Conservation (phyloP, 1,140 invertebrate genomes). For the Calosoma granatense region DNA sequence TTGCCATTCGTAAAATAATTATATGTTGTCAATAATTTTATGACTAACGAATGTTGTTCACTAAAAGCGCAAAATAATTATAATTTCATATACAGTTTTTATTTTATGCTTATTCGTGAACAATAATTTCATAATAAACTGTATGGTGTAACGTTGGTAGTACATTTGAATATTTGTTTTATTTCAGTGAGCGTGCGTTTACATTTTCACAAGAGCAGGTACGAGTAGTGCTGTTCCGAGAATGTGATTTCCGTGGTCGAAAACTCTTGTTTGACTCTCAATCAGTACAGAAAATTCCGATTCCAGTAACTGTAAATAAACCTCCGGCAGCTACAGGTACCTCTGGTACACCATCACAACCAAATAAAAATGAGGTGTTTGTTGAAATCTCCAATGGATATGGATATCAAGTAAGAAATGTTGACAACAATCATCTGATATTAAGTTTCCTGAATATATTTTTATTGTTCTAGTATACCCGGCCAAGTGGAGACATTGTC, state of each 20-base stretch:
- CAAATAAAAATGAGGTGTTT: conserved; percentile 27
- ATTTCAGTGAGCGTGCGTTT: conserved; percentile 34
- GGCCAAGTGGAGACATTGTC: conserved; percentile 55
- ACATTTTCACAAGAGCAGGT: conserved; percentile 53
- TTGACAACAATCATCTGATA: neutral
- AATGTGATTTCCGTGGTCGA: conserved; percentile 70
- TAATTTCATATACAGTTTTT: too few relatives aligned
- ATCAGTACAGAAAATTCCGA: conserved; percentile 47
- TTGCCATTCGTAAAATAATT: too few relatives aligned
- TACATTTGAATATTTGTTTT: conserved; percentile 14
- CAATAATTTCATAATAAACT: too few relatives aligned
- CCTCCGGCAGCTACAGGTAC: conserved; percentile 11
- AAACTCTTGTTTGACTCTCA: conserved; percentile 79
- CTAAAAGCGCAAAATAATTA: too few relatives aligned
- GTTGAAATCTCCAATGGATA: conserved; percentile 43
- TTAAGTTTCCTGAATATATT: neutral
- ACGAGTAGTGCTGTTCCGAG: conserved; percentile 70
- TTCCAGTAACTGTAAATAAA: conserved; percentile 27
- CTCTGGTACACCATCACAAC: too few relatives aligned
- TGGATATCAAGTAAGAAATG: conserved; percentile 40
- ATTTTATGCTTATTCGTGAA: too few relatives aligned
- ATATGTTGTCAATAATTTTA: too few relatives aligned
- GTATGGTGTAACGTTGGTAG: too few relatives aligned
- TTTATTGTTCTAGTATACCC: conserved; percentile 40
- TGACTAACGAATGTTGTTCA: too few relatives aligned